Base-by-base conservation (phyloP, 92 coral and sea anemone species). In the Heteractis magnifica region DNA sequence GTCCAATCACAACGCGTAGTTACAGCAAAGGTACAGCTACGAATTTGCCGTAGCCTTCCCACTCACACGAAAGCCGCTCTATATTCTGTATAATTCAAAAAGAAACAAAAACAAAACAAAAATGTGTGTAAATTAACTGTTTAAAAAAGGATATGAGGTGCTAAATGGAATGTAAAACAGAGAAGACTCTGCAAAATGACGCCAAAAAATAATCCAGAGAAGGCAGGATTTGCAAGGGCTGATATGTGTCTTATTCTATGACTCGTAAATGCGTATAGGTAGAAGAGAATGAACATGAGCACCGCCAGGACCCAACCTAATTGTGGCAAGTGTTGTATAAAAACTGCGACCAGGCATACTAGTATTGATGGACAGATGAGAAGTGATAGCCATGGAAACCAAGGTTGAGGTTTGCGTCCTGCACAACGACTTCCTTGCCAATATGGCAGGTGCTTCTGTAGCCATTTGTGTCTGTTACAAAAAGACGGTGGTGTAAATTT, bases 161-260 rank as follows among this genome's bases (percentile, higher is more conserved):
- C 78, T 51, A 97, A 52, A 53, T 90, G 81, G 23, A 77, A 59
- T 65, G 87, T 87, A 82, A 94, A 92, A 74, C 95, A 92, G 2
- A 90, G 26, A 71, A 94, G 77, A 59, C 98, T 94, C 34, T 94
- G 95, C 48, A 89, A 49, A 16, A 97, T 90, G 51, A 89, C 84
- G 41, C 98, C 98, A 92, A 90, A 97, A 89, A 94, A 97, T 82
- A 91, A 90, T 4, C 99, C 99, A 71, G 86, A 80, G 52, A 90
- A 87, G 41, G 97, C 94, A 51, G 99, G 98, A 75, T 86, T 97
- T 10, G 94, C 95, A 51, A 87, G 75, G 6, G 86, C 91, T 9
- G 99, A 94, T 18, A 97, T 83, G 77, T 97, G 99, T 72, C 90
- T 89, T 56, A 93, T 65, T 52, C 98, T 86, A 79, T 93, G 98